phyloP scores from a whole-genome alignment of 2,888 invertebrate species.

The Cerastis rubricosa region DNA sequence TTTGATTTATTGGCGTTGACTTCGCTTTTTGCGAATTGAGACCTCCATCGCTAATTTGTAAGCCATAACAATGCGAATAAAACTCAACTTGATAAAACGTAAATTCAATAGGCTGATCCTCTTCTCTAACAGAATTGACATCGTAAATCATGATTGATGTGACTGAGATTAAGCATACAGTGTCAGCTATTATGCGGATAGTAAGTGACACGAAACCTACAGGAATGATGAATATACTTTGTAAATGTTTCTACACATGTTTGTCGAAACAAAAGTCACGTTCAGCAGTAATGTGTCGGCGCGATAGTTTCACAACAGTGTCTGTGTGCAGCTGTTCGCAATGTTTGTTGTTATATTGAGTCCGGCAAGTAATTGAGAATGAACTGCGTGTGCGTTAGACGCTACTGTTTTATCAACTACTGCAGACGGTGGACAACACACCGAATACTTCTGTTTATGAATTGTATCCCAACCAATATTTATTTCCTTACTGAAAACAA shows the following conservation, averaged over 20 bases:
- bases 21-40: not conserved
- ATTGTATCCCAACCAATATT: not conserved
- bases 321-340: conserved; percentile 34
- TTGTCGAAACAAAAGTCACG: conserved; percentile 10
- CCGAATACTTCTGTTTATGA: not conserved
- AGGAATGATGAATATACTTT: not conserved
- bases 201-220: conserved; percentile 4
- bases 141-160: not conserved
- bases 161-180: conserved; percentile 7
- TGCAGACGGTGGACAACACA: not conserved
- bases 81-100: not conserved
- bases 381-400: conserved; percentile 16
- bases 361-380: conserved; percentile 20
- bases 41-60: not conserved
- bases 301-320: conserved; percentile 1
- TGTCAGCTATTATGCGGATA: conserved; percentile 12
- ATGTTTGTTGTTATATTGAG: conserved; percentile 50
- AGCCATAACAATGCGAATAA: too few species aligned
- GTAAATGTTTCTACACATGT: not conserved
- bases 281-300: not conserved
- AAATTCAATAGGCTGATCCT: not conserved
- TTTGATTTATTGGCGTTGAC: not conserved
- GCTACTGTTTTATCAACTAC: conserved; percentile 17
- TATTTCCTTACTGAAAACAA: too few species aligned
- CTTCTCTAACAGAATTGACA: conserved; percentile 7